phyloP scores from a whole-genome alignment of 2,888 invertebrate species.

The Lasioglossum vierecki region DNA sequence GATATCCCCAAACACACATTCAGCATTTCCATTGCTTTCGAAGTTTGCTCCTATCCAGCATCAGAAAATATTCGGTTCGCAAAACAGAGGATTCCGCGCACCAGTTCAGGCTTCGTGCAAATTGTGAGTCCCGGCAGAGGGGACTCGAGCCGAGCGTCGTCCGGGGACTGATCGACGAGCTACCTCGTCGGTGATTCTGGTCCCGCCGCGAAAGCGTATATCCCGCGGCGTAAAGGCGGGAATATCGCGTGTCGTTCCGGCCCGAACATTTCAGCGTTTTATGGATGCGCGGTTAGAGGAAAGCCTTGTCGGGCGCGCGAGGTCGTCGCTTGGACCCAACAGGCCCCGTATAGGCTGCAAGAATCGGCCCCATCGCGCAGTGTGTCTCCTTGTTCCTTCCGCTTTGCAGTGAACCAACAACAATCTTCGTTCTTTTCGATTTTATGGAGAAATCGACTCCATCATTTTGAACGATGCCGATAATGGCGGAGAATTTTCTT shows the following conservation, averaged over 20 bases:
- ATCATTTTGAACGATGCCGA: too few species aligned
- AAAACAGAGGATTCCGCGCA: constrained; percentile 53
- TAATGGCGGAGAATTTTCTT: too few species aligned
- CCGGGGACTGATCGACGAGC: constrained; percentile 56
- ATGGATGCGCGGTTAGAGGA: constrained; percentile 70
- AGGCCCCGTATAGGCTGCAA: background rate
- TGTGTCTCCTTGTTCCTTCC: constrained; percentile 2
- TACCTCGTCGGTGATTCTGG: constrained; percentile 54
- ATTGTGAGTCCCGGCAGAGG: constrained; percentile 45
- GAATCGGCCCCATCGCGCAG: constrained; percentile 19
- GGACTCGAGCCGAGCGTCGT: constrained; percentile 13
- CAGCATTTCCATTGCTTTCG: too few species aligned
- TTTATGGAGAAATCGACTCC: too few species aligned
- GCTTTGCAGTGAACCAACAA: background rate
- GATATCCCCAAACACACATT: background rate
- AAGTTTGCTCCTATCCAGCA: constrained; percentile 2
- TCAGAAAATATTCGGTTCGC: constrained; percentile 40
- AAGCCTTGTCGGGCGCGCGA: constrained; percentile 49
- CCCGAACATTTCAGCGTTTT: constrained; percentile 78
- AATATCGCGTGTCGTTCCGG: constrained; percentile 74
- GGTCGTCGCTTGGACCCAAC: constrained; percentile 45
- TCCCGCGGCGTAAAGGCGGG: constrained; percentile 57
- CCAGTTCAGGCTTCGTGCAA: constrained; percentile 53
- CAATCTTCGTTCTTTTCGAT: too few species aligned
- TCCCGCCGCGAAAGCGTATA: constrained; percentile 48